Base-by-base conservation (phyloP, 2,113 vertebrate genomes). In the Pterophyllum scalare region DNA sequence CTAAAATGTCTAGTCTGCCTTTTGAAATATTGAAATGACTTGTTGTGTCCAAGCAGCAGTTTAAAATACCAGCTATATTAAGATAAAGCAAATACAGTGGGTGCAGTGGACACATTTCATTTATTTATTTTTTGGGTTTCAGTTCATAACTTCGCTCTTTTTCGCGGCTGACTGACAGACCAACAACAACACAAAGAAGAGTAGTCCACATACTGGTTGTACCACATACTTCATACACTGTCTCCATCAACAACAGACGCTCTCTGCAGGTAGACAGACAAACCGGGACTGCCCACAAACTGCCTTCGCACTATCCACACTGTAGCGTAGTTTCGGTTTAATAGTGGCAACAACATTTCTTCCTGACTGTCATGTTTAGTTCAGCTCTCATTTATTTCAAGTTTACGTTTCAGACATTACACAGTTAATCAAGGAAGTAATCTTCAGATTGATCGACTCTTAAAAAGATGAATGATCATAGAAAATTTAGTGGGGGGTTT, bases 241-340 rank as follows among this genome's bases (percentile, higher is more conserved):
- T 17, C 22, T 67, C 62, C 5, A 19, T 26, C 62, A 7, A 67
- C 0, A 22, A 40, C 38, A 0, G 24, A 0, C 62, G 11, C 64
- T 46, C 38, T 22, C 22, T 46, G 64, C 14, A 67, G 0, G 22
- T 1, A 67, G 64, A 26, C 40, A 0, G 62, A 26, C 17, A 46
- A 38, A 43, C 38, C 35, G 0, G 1, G 8, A 26, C 17, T 24
- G 8, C 38, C 8, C 33, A 7, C 33, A 6, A 6, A 7, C 33
- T 2, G 33, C 33, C 33, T 35, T 35, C 33, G 2, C 5, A 35
- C 33, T 35, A 35, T 35, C 33, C 6, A 35, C 33, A 7, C 62
- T 65, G 61, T 24, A 65, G 0, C 13, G 0, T 40, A 40, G 35
- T 64, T 64, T 40, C 22, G 60, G 17, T 17, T 62, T 38, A 20